Evolutionary conservation across 2,113 vertebrate species (phyloP).

Genomic region (Pseudolaguvia tuberculata): DNA sequence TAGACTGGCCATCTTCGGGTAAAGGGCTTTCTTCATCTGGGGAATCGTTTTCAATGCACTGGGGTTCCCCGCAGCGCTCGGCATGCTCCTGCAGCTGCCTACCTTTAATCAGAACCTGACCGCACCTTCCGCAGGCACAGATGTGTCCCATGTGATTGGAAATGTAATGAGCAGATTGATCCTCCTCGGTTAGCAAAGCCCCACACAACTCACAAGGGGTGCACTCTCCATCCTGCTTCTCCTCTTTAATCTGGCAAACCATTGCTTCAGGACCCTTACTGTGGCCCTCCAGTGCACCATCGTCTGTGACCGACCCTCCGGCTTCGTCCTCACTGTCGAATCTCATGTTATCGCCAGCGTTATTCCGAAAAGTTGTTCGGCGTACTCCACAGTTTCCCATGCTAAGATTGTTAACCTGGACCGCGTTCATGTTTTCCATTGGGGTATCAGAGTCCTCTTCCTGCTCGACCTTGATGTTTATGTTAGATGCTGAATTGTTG

Average conservation of each 20-base stretch:
- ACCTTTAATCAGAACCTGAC: constrained; percentile 93
- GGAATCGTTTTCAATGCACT: constrained; percentile 82
- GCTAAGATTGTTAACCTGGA: constrained; percentile 72
- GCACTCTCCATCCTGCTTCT: constrained; percentile 51
- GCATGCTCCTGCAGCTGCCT: constrained; percentile 94
- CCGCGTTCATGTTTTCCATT: constrained; percentile 77
- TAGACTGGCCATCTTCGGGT: constrained; percentile 72
- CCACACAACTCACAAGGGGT: constrained; percentile 89
- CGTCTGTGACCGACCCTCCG: constrained; percentile 67
- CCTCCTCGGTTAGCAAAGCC: constrained; percentile 78
- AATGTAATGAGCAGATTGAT: constrained; percentile 89
- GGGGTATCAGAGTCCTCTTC: constrained; percentile 76
- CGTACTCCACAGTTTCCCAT: constrained; percentile 61
- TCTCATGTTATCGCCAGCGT: constrained; percentile 27
- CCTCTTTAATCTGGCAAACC: constrained; percentile 61
- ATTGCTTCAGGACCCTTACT: constrained; percentile 52
- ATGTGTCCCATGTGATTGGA: constrained; percentile 93
- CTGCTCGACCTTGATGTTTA: constrained; percentile 86
- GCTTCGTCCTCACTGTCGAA: constrained; percentile 75
- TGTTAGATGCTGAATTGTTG: constrained; percentile 68
- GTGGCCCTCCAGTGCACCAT: constrained; percentile 63
- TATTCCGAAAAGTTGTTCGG: constrained; percentile 54
- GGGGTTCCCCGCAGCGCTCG: constrained; percentile 85
- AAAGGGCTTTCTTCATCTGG: constrained; percentile 77
- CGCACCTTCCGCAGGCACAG: constrained; percentile 93